phyloP scores from a whole-genome alignment of 2,797 vertebrate species.

The Lepilemur ruficaudatus region DNA sequence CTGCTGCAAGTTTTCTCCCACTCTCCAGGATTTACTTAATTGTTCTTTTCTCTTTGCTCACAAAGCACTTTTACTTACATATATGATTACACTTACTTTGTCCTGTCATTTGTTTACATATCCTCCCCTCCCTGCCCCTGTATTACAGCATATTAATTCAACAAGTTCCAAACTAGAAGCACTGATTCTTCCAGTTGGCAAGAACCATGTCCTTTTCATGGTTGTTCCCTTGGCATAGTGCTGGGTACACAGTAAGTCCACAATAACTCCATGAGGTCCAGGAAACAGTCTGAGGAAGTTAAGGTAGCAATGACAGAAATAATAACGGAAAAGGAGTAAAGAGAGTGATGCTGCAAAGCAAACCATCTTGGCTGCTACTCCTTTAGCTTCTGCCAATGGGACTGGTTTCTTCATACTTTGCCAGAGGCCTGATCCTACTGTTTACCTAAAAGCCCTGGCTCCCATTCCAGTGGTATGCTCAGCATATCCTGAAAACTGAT shows the following conservation, averaged over 20 bases:
- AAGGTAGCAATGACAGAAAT: background rate
- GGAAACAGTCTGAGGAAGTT: background rate
- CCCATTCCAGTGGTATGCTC: background rate
- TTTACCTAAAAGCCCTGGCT: background rate
- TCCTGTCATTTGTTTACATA: background rate
- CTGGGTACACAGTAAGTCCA: background rate
- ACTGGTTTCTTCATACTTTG: background rate
- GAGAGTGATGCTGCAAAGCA: background rate
- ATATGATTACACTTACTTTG: background rate
- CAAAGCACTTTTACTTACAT: background rate
- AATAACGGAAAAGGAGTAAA: background rate
- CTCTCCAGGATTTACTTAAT: background rate
- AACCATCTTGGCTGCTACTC: background rate
- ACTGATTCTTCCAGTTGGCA: background rate
- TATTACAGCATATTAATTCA: background rate
- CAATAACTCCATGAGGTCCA: background rate
- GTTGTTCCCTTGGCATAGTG: background rate
- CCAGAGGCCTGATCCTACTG: background rate
- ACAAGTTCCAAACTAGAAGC: background rate
- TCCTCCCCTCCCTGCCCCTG: background rate
- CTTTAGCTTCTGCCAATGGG: background rate
- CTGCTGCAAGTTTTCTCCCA: background rate
- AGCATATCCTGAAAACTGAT: background rate
- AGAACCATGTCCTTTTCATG: background rate
- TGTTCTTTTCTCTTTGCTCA: background rate